phyloP scores from a whole-genome alignment of 53 echinoderm and acorn worm species.

The Holothuria scabra region DNA sequence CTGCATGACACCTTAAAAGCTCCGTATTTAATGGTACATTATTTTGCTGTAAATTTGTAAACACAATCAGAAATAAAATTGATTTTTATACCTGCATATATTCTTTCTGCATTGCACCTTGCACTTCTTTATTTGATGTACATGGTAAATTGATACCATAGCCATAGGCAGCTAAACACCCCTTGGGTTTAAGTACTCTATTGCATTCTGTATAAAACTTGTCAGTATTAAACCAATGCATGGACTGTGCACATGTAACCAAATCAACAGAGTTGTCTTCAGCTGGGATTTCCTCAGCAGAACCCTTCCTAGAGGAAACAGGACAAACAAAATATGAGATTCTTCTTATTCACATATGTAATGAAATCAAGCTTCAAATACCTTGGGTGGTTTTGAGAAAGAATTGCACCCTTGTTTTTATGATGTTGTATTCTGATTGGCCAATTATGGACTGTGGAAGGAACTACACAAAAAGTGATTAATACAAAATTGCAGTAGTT shows the following conservation, averaged over 20 bases:
- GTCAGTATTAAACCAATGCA: slow-evolving; percentile 72
- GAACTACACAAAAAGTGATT: no score
- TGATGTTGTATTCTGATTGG: no score
- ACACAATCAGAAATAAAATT: background rate
- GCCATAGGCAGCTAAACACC: slow-evolving; percentile 70
- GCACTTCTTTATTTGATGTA: slow-evolving; percentile 5
- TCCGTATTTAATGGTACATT: no score
- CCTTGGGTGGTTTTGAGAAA: no score
- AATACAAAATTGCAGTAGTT: no score
- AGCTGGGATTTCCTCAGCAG: slow-evolving; percentile 54
- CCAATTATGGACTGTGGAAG: no score
- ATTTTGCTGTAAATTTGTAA: background rate
- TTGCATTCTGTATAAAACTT: slow-evolving; percentile 64
- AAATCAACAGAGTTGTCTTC: slow-evolving; percentile 59
- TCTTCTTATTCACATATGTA: no score
- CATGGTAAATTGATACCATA: slow-evolving; percentile 52
- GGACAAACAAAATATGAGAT: background rate
- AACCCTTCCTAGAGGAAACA: slow-evolving; percentile 41
- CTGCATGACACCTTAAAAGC: no score
- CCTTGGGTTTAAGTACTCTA: slow-evolving; percentile 66
- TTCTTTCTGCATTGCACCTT: background rate
- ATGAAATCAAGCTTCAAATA: no score
- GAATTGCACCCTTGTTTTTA: no score
- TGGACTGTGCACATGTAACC: slow-evolving; percentile 71
- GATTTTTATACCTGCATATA: slow-evolving; percentile 16